Base-by-base conservation (phyloP, 2,797 vertebrate genomes). In the Gouania willdenowi region DNA sequence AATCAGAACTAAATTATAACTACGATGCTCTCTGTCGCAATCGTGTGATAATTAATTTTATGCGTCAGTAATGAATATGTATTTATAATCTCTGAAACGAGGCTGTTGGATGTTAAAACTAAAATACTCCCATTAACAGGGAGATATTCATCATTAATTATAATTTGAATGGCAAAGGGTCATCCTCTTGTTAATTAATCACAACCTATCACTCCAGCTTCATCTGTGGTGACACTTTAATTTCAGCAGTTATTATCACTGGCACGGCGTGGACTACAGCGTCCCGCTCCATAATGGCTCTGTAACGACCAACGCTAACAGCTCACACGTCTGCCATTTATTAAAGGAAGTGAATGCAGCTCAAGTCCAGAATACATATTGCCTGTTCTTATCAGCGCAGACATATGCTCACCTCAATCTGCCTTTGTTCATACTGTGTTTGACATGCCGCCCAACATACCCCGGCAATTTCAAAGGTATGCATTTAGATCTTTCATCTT, bases 171-270 rank as follows among this genome's bases (percentile, higher is more conserved):
- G 62, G 61, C 56, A 70, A 57, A 44, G 33, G 65, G 70, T 75
- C 64, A 69, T 71, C 54, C 58, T 69, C 43, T 77, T 54, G 32
- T 61, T 77, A 79, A 82, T 85, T 74, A 82, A 81, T 79, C 75
- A 66, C 47, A 61, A 31, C 62, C 43, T 66, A 69, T 84, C 65
- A 75, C 49, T 74, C 54, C 34, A 20, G 60, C 58, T 47, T 71
- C 60, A 46, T 74, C 56, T 37, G 50, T 8, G 30, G 43, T 70
- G 70, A 79, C 73, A 75, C 70, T 81, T 84, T 79, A 73, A 82
- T 79, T 75, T 75, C 42, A 44, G 52, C 56, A 70, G 64, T 70
- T 77, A 77, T 76, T 77, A 72, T 69, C 50, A 46, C 33, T 44
- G 43, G 43, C 38, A 16, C 49, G 7, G 46, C 11, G 7, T 54